phyloP scores from a whole-genome alignment of 2,888 invertebrate species.

The Acanthosepion lycidas region DNA sequence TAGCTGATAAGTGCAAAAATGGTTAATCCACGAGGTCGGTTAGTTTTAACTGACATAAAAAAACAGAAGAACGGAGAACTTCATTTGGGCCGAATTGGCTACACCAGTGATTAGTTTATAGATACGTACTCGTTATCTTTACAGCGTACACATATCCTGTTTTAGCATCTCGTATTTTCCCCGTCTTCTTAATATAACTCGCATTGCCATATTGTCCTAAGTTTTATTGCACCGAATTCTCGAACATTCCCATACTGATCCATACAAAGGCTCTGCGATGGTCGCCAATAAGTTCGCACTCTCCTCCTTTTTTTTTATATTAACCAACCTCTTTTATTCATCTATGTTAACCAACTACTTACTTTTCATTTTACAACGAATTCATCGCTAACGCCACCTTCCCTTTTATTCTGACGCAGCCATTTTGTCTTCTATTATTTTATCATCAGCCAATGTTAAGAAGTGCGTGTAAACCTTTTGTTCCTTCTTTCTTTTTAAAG shows the following conservation, averaged over 20 bases:
- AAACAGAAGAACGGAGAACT: too few relatives aligned
- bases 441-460: neutral
- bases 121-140: too few relatives aligned
- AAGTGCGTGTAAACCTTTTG: neutral
- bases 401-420: neutral
- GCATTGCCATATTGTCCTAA: accelerated
- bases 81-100: too few relatives aligned
- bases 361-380: too few relatives aligned
- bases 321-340: neutral
- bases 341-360: neutral
- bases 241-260: neutral
- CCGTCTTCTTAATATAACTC: neutral
- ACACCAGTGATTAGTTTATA: too few relatives aligned
- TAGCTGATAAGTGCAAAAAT: too few relatives aligned
- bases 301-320: neutral
- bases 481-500: neutral
- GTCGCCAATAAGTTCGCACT: neutral
- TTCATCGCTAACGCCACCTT: neutral
- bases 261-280: neutral
- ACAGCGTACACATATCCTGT: neutral
- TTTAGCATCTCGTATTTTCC: too few relatives aligned
- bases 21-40: too few relatives aligned
- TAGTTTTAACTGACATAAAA: too few relatives aligned
- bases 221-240: neutral
- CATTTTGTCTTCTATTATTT: too few relatives aligned